phyloP scores from a whole-genome alignment of 1,140 invertebrate genomes.

The Trichoplusia ni region DNA sequence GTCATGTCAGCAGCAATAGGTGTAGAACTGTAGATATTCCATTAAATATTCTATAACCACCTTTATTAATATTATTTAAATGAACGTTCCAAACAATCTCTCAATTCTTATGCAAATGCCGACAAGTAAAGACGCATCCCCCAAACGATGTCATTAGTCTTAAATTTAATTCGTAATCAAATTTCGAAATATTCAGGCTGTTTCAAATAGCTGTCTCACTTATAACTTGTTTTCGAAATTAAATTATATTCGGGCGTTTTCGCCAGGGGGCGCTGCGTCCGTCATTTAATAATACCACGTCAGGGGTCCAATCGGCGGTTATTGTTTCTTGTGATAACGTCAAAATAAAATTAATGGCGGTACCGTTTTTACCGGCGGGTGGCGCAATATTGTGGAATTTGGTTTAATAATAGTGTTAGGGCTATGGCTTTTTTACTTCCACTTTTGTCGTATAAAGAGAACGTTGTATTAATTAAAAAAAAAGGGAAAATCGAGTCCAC shows the following conservation, averaged over 20 bases:
- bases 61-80: conserved; percentile 13
- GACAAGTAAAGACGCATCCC: conserved; percentile 1
- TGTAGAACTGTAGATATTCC: neutral
- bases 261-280: neutral
- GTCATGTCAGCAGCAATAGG: no score
- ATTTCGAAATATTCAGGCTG: neutral
- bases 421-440: neutral
- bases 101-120: conserved; percentile 18
- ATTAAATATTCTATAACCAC: no score
- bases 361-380: neutral
- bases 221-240: conserved; percentile 4
- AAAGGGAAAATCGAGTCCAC: no score
- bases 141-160: neutral
- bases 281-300: conserved; percentile 18
- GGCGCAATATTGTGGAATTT: conserved; percentile 9
- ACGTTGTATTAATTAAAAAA: neutral
- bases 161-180: neutral
- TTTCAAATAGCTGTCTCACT: neutral
- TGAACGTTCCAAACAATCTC: neutral
- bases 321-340: conserved; percentile 32
- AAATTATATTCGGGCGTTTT: neutral
- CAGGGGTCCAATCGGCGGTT: conserved; percentile 23
- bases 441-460: neutral
- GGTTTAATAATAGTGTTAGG: conserved; percentile 4
- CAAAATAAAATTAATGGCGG: conserved; percentile 31